Percentiles rank a stretch among this genome's conserved stretches.
Evolutionary conservation across 2,888 invertebrate genomes (phyloP).

Genomic region (Cabera pusaria): DNA sequence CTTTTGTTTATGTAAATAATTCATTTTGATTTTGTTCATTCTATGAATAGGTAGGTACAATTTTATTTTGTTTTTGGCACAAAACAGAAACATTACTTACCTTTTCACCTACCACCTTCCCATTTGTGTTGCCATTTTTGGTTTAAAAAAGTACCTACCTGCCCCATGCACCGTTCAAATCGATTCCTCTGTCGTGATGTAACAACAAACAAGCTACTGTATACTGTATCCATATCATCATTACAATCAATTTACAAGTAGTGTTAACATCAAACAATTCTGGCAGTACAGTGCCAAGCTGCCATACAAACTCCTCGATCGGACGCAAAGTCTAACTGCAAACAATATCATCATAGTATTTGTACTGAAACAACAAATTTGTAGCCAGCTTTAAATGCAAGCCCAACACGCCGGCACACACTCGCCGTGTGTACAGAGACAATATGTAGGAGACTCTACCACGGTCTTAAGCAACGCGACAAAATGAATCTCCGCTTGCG

Average conservation of each 20-base stretch:
- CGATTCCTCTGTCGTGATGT: constrained; percentile 10
- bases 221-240: constrained; percentile 48
- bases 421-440: constrained; percentile 79
- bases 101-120: no score
- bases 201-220: constrained; percentile 31
- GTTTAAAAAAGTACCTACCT: no score
- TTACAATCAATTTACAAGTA: constrained; percentile 73
- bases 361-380: constrained; percentile 82
- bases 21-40: constrained; percentile 1
- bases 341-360: constrained; percentile 82
- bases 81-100: no score
- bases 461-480: constrained; percentile 82
- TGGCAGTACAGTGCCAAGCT: constrained; percentile 57
- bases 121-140: constrained; percentile 9
- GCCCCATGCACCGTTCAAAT: no score
- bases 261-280: constrained; percentile 60
- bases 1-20: constrained; percentile 11
- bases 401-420: constrained; percentile 77
- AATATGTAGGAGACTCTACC: constrained; percentile 77
- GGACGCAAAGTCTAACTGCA: constrained; percentile 77
- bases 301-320: constrained; percentile 77
- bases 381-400: constrained; percentile 82
- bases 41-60: no score
- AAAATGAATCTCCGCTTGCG: constrained; percentile 82
- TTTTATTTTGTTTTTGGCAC: no score